These are phyloP conservation scores for Sphaeridia pumilis DNA, from an alignment of 2,888 invertebrate species.

Conservation along the genomic window DNA sequence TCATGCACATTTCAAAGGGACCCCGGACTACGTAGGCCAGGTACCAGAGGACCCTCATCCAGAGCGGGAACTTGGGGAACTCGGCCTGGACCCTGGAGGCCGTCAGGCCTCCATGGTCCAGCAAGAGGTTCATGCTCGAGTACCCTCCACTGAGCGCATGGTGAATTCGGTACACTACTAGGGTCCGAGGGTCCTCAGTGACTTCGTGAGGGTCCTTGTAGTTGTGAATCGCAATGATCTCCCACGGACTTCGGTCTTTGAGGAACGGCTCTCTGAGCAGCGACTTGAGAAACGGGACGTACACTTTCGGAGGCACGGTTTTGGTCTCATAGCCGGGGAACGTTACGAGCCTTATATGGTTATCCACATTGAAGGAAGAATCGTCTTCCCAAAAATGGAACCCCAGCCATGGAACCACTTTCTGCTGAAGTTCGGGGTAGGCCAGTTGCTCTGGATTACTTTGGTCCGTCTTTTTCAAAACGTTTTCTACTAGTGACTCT, in stretches of 20 bases:
- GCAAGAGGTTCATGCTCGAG: slow-evolving; percentile 6
- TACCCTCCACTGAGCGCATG: slow-evolving; percentile 25
- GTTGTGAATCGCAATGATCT: slow-evolving; percentile 21
- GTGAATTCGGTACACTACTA: slow-evolving; percentile 23
- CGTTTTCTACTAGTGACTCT: slow-evolving; percentile 3
- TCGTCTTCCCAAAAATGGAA: slow-evolving; percentile 12
- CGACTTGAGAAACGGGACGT: not conserved
- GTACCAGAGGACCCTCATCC: slow-evolving; percentile 3
- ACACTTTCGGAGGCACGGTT: not conserved
- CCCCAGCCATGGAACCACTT: slow-evolving; percentile 1
- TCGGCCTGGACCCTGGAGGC: not conserved
- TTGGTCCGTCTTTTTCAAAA: not conserved
- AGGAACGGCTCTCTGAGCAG: slow-evolving; percentile 15
- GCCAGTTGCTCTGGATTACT: not conserved
- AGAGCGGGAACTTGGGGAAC: not conserved
- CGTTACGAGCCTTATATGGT: slow-evolving; percentile 2
- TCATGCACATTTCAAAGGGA: slow-evolving; percentile 9
- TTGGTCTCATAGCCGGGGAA: slow-evolving; percentile 2
- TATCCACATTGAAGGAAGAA: slow-evolving; percentile 2
- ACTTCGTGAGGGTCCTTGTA: slow-evolving; percentile 6
- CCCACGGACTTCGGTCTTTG: slow-evolving; percentile 26
- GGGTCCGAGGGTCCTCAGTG: not conserved
- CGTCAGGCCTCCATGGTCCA: slow-evolving; percentile 2
- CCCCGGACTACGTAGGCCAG: slow-evolving; percentile 2
- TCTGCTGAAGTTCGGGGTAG: slow-evolving; percentile 6